Base-by-base conservation (phyloP, 2,888 invertebrate genomes). In the Lasioglossum calceatum region DNA sequence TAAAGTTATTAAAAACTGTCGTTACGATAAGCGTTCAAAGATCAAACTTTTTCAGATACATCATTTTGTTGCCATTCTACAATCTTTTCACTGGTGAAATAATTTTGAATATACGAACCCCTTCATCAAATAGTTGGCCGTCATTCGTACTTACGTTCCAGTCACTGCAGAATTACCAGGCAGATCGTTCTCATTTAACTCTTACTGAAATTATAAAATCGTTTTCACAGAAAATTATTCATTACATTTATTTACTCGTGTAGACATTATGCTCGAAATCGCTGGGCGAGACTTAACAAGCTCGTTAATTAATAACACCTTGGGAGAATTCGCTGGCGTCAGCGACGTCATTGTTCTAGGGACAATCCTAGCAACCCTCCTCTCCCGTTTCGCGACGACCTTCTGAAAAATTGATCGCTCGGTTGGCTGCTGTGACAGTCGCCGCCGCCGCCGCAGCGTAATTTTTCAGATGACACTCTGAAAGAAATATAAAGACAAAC, bases 261-360 rank as follows among this genome's bases (percentile, higher is more conserved):
- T 1, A 47, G 47, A 19, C 5, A 19, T 19, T 47, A 47, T 1
- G 47, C 4, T 47, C 0, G 19, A 47, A 47, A 47, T 47, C 8
- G 23, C 7, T 58, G 12, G n/a, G 58, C n/a, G 58, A 58, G 82
- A 75, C 82, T 81, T 89, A 92, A 91, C 92, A 88, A 90, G 86
- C 76, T 80, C 85, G 86, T 89, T 91, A 91, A 91, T 91, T 91
- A 90, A 92, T 91, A 88, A 91, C 82, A 91, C 87, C 88, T 89
- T 78, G 79, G 72, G 85, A 87, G 86, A 87, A 92, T 91, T 36
- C 78, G 81, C 82, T 83, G 82, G 81, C 86, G 82, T 89, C 88
- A 85, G 87, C 87, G 70, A 85, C 80, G 80, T 78, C 87, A 91
- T 91, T 90, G 88, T 90, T 82, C 81, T 12, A 67, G 44, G 44